Conservation (phyloP, 1,140 invertebrate species). For the Leptopilina clavipes region DNA sequence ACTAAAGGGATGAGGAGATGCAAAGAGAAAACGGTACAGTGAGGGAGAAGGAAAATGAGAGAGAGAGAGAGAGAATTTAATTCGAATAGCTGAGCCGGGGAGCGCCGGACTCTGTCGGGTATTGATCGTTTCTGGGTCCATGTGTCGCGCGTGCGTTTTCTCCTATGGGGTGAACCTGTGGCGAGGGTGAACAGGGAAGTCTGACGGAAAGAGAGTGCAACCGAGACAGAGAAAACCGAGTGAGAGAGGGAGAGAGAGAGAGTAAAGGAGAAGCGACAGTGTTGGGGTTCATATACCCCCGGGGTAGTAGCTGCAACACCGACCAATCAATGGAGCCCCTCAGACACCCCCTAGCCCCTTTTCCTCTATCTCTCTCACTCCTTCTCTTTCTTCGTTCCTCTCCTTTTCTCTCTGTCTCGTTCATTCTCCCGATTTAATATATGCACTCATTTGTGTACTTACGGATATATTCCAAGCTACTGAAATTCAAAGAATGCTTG, state of each 20-base stretch:
- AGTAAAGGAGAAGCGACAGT: slow-evolving; percentile 43
- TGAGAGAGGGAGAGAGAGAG: slow-evolving; percentile 35
- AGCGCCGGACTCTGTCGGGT: slow-evolving; percentile 60
- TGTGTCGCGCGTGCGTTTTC: slow-evolving; percentile 72
- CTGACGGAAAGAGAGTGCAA: slow-evolving; percentile 38
- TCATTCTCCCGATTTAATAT: slow-evolving; percentile 37
- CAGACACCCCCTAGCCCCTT: slow-evolving; percentile 30
- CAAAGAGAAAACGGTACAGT: slow-evolving; percentile 34
- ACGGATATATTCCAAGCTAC: background rate
- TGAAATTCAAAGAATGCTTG: slow-evolving; percentile 16
- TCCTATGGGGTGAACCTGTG: slow-evolving; percentile 68
- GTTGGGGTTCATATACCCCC: slow-evolving; percentile 72
- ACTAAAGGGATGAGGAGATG: slow-evolving; percentile 32
- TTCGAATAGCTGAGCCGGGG: slow-evolving; percentile 52
- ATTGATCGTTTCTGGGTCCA: slow-evolving; percentile 73
- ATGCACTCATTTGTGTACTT: slow-evolving; percentile 34
- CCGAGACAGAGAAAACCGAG: slow-evolving; percentile 33
- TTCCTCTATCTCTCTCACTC: slow-evolving; percentile 39
- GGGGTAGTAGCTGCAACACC: slow-evolving; percentile 66
- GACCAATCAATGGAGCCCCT: slow-evolving; percentile 72
- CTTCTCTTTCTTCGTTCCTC: slow-evolving; percentile 34
- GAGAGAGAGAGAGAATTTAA: slow-evolving; percentile 48
- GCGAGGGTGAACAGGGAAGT: slow-evolving; percentile 63
- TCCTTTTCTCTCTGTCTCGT: slow-evolving; percentile 32
- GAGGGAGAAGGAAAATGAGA: slow-evolving; percentile 38